Evolutionary conservation across 1,140 invertebrate species (phyloP), one percentile per base, ranked within the genome.

Genomic region (Anthonomus grandis): DNA sequence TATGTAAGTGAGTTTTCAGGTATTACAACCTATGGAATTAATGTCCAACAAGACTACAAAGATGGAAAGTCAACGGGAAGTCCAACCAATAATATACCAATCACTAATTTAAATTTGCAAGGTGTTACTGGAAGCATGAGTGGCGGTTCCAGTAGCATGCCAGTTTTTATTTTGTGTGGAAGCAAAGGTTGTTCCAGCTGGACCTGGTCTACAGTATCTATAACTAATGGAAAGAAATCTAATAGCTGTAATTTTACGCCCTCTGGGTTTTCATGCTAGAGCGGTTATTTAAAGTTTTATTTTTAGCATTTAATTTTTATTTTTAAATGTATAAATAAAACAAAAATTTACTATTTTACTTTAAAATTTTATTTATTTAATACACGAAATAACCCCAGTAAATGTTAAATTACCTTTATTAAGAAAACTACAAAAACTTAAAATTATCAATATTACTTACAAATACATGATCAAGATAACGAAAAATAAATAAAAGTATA

Each of bases 11-110:
- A n/a, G 46, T 19, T 48, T 55, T 0, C 25, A 49, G 55, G 48
- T 34, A 57, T 57, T 21, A 25, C 34, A 8, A 31, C 49, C 3
- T 57, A 42, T 23, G 55, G 46, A 13, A 51, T 57, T 9, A 57
- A 57, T 24, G 44, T 57, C 15, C 46, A 57, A 51, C 27, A 57
- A 25, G 55, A 57, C 39, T 57, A 57, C n/a, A 23, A 50, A 44
- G 13, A 50, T 17, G 55, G 55, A 15, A 19, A 23, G 10, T 39
- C 46, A 13, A 57, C 36, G n/a, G 55, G 55, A 44, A 44, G 15
- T n/a, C 21, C 55, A 10, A 38, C 31, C 12, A 39, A 39, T n/a
- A 57, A 57, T 18, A 57, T 57, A 8, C 55, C 55, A 10, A 57
- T 57, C 5, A 50, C 46, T 6, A 34, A 34, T 3, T 27, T 57